Base-by-base conservation (phyloP, 2,888 invertebrate species). In the Eupithecia subfuscata region DNA sequence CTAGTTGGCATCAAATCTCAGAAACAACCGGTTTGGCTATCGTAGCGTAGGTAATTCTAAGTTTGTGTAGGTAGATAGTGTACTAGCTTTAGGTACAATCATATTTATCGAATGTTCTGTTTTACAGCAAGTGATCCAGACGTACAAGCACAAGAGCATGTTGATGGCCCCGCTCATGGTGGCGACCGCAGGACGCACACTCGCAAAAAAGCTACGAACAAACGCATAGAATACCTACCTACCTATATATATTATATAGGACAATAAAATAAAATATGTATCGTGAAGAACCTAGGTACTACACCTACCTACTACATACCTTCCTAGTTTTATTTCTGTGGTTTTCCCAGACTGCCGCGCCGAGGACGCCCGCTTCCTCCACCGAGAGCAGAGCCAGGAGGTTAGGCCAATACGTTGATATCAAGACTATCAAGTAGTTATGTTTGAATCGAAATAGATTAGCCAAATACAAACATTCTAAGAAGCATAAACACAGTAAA, bases 51-150 rank as follows among this genome's bases (percentile, higher is more conserved):
- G n/a, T n/a, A 30, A 30, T 30, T 30, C 30, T 30, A 30, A 30
- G 30, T 1, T 30, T 30, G 30, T n/a, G 30, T 30, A 30, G 30
- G 30, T 30, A 30, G 30, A 3, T 30, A 30, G 30, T 1, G 30
- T 30, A 34, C 34, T 34, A 34, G 3, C 6, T n/a, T n/a, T 34
- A 34, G 3, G 34, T 34, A 34, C 34, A 7, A 34, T 7, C 34
- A 37, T 37, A 37, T 43, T 45, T 25, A 69, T 52, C 4, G 37
- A 40, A 48, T 48, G 7, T 22, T 43, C 8, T 65, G 0, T 65
- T 43, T 75, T 75, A 8, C 91, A 97, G 96, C 96, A 96, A 96
- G 95, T 97, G 18, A 96, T 97, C 69, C 95, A 96, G 78, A 95
- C 96, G 5, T 95, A 96, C 76, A 96, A 96, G 85, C 95, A 95